Evolutionary conservation across 2,113 vertebrate species (phyloP).

Genomic region (Ctenodactylus gundi): DNA sequence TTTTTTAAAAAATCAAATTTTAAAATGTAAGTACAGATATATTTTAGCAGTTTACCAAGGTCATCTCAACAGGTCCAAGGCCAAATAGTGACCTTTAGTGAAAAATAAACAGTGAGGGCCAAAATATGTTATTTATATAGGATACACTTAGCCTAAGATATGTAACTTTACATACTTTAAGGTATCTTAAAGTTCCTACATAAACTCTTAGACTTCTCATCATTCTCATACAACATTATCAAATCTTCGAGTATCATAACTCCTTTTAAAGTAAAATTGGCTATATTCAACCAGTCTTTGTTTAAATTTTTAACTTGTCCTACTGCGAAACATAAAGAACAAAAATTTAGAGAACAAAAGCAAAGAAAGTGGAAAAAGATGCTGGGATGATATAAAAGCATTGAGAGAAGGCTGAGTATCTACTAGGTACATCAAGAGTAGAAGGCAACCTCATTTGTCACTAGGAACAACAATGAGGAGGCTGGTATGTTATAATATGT

Average conservation of each 20-base stretch:
- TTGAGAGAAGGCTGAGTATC: background rate
- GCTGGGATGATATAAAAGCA: background rate
- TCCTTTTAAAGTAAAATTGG: slow-evolving; percentile 41
- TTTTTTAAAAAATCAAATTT: background rate
- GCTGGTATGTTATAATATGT: background rate
- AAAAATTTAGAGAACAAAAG: slow-evolving; percentile 10
- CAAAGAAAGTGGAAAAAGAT: slow-evolving; percentile 9
- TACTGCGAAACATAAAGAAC: background rate
- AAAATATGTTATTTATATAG: background rate
- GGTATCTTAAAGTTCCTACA: background rate
- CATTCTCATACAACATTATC: background rate
- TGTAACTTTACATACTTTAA: background rate
- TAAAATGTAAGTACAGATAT: background rate
- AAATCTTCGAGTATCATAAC: background rate
- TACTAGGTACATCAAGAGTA: background rate
- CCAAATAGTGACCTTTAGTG: background rate
- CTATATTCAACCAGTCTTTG: background rate
- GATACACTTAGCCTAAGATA: background rate
- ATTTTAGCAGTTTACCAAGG: background rate
- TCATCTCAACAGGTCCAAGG: background rate
- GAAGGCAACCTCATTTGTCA: background rate
- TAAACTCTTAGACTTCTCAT: background rate
- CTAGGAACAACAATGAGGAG: background rate
- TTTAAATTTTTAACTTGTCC: slow-evolving; percentile 26
- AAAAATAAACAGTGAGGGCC: background rate